Evolutionary conservation across 2,888 invertebrate species (phyloP).

Genomic region (Frankliniella intonsa): DNA sequence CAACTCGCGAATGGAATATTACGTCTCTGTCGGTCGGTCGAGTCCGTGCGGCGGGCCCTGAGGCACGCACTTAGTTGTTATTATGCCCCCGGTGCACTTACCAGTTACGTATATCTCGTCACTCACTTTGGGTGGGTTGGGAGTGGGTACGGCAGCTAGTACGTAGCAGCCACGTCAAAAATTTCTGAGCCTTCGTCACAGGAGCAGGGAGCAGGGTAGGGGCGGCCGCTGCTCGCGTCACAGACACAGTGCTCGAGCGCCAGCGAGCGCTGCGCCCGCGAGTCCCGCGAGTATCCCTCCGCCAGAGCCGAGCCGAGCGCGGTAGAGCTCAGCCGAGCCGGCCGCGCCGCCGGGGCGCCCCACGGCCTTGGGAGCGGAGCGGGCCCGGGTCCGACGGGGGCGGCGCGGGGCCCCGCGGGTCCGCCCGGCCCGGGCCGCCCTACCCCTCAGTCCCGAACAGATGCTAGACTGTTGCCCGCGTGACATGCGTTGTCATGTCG

Average conservation of each 20-base stretch:
- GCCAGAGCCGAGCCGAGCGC: not conserved
- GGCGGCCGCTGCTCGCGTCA: conserved; percentile 14
- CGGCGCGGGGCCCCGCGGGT: not conserved
- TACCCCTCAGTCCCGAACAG: not conserved
- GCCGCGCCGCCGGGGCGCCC: not conserved
- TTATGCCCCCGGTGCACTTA: conserved; percentile 62
- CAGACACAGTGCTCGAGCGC: not conserved
- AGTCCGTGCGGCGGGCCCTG: conserved; percentile 34
- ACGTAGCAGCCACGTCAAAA: conserved; percentile 92
- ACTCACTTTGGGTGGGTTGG: conserved; percentile 86
- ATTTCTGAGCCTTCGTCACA: conserved; percentile 78
- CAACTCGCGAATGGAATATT: conserved; percentile 34
- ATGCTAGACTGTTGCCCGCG: not conserved
- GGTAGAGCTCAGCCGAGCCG: not conserved
- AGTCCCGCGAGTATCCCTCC: not conserved
- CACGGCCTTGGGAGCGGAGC: not conserved
- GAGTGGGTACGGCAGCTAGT: conserved; percentile 88
- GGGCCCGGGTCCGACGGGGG: not conserved
- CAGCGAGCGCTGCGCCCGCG: not conserved
- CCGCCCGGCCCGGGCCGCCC: not conserved
- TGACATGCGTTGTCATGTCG: not conserved
- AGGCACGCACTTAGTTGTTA: conserved; percentile 45
- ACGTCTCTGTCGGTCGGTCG: conserved; percentile 32
- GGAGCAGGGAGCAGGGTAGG: conserved; percentile 42
- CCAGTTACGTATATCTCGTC: conserved; percentile 94